Evolutionary conservation across 2,113 vertebrate genomes (phyloP), one percentile per base, ranked within the genome.

Genomic region (Paracanthobrama guichenoti): DNA sequence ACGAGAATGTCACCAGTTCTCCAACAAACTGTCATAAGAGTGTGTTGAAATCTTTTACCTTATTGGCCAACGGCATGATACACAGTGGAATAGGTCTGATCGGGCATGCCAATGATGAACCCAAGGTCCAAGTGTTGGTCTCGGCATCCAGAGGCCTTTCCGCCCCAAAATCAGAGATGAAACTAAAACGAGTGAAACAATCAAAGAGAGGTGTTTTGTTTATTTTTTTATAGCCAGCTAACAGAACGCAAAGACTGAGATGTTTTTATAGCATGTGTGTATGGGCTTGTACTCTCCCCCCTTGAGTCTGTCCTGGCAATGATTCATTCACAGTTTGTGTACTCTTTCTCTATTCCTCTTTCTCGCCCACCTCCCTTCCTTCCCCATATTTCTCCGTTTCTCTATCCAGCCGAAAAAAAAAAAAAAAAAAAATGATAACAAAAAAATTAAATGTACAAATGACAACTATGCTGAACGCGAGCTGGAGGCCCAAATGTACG

Each of bases 231-330:
- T 87, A 88, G 35, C 88, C 86, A 78, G 84, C 86, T 87, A 84
- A 86, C 75, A 66, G 85, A 89, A 88, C 67, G 55, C 77, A 87
- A 85, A 88, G 86, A 88, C 72, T 85, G 88, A 86, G 84, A 87
- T 82, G 76, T 86, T 89, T 89, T 88, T 89, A 85, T 83, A 89
- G 89, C 89, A 90, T 90, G 89, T 90, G 86, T 89, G 87, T 90
- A 87, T 86, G 87, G 84, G 86, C 86, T 79, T 87, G 86, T 89
- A 87, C 48, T 79, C 31, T 28, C 84, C 87, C 24, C 24, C 44
- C 82, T 76, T 57, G 81, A 81, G 79, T 64, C 71, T 62, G 44
- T 75, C 46, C 77, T 75, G 39, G 74, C 83, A 79, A 44, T 76
- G 50, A 76, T 77, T 72, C 78, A 76, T 77, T 86, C 85, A 75